Percentiles rank a stretch among this genome's conserved stretches.
Conservation (phyloP, 2,888 invertebrate genomes). For the Dusona sp. region DNA sequence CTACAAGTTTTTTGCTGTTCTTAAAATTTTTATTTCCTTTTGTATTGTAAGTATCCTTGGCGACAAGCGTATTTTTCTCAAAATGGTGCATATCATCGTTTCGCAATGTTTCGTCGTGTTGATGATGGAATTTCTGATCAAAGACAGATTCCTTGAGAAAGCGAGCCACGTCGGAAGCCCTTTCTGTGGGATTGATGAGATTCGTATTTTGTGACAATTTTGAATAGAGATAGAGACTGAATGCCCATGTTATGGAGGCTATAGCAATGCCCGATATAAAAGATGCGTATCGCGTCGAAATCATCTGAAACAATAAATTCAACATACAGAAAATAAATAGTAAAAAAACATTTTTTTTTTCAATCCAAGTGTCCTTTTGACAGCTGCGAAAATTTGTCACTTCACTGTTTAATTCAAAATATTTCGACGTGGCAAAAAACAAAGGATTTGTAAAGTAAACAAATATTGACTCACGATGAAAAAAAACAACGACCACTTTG, state of each 20-base stretch:
- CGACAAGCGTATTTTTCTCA: constrained; percentile 64
- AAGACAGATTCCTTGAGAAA: constrained; percentile 76
- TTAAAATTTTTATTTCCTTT: constrained; percentile 79
- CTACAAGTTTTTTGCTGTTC: constrained; percentile 84
- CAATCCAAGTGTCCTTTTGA: neutral
- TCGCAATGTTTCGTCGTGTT: constrained; percentile 66
- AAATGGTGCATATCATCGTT: constrained; percentile 68
- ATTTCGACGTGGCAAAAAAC: neutral
- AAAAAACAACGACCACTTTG: neutral
- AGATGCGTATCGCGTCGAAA: constrained; percentile 85
- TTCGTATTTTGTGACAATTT: constrained; percentile 85
- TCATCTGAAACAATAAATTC: constrained; percentile 75
- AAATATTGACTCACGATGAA: constrained; percentile 45
- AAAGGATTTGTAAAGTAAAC: neutral
- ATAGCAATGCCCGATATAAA: constrained; percentile 91
- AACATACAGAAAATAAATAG: neutral
- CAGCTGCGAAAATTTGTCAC: neutral
- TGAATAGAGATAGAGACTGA: constrained; percentile 90
- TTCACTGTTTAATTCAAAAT: neutral
- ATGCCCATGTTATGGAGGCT: constrained; percentile 91
- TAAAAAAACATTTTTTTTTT: neutral
- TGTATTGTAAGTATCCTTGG: constrained; percentile 72
- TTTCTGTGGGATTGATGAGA: constrained; percentile 83
- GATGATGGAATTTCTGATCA: constrained; percentile 71
- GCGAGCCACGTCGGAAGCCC: constrained; percentile 71